A percentile compares a stretch with the other conserved stretches of the same genome.
phyloP scores from a whole-genome alignment of 2,797 vertebrate species.

The Scarus forsteni region DNA sequence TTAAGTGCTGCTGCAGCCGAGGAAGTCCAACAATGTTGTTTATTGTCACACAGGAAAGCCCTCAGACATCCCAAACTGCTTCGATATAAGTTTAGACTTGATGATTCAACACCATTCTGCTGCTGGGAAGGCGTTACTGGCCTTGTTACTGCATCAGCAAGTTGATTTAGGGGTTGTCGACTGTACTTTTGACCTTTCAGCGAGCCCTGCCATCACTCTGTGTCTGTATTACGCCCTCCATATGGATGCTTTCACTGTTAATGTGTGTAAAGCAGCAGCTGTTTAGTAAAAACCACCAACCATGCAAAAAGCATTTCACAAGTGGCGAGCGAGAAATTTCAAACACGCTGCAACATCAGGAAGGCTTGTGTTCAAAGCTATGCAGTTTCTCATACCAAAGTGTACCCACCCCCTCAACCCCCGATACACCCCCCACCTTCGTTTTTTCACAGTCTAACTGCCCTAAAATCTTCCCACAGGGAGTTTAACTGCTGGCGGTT shows the following conservation, averaged over 20 bases:
- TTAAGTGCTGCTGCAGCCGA: constrained; percentile 35
- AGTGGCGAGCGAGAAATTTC: constrained; percentile 42
- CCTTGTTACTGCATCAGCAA: constrained; percentile 19
- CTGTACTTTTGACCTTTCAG: constrained; percentile 13
- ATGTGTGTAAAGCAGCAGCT: constrained; percentile 48
- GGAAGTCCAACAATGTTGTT: constrained; percentile 39
- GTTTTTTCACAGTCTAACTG: constrained; percentile 41
- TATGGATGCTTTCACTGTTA: constrained; percentile 17
- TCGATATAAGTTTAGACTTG: constrained; percentile 22
- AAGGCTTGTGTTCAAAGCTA: constrained; percentile 22
- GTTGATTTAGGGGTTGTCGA: not conserved
- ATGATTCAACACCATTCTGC: constrained; percentile 21
- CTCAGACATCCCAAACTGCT: constrained; percentile 2
- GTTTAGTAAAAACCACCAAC: constrained; percentile 38
- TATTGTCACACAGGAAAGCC: constrained; percentile 29
- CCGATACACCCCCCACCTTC: constrained; percentile 7
- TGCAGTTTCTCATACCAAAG: constrained; percentile 52
- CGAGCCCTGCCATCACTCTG: not conserved
- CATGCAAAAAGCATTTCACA: constrained; percentile 46
- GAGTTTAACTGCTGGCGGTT: constrained; percentile 71
- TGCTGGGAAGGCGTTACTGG: not conserved
- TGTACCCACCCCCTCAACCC: constrained; percentile 29
- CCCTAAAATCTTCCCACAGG: constrained; percentile 58
- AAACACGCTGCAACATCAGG: constrained; percentile 39
- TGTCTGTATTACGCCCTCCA: not conserved